Conservation (phyloP, 2,888 invertebrate genomes). For the Smittia sp. region DNA sequence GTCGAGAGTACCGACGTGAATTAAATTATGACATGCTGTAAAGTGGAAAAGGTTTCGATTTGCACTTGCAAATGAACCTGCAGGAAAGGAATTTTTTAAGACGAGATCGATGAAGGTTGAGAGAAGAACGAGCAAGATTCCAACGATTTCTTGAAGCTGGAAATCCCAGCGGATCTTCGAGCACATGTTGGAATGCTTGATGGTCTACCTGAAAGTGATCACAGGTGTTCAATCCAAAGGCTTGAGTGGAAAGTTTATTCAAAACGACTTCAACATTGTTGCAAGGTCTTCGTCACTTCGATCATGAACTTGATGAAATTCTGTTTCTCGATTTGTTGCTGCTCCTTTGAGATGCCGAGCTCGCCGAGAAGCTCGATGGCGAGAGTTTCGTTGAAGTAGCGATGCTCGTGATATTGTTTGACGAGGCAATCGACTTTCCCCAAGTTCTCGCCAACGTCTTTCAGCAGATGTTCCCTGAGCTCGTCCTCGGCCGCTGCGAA, state of each 20-base stretch:
- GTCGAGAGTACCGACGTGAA: neutral
- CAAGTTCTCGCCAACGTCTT: neutral
- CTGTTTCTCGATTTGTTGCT: conserved; percentile 11
- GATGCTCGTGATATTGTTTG: conserved; percentile 33
- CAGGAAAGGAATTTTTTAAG: neutral
- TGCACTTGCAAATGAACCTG: neutral
- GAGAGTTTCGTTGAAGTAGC: conserved; percentile 30
- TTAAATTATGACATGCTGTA: neutral
- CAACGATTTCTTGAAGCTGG: too few species aligned
- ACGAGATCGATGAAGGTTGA: neutral
- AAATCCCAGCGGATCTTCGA: too few species aligned
- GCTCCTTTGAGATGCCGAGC: neutral
- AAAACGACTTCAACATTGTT: conserved; percentile 2
- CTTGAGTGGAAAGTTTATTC: too few species aligned
- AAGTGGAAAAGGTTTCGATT: neutral
- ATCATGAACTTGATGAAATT: conserved; percentile 25
- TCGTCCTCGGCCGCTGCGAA: conserved; percentile 27
- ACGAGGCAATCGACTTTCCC: conserved; percentile 29
- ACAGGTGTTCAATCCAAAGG: too few species aligned
- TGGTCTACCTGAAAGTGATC: too few species aligned
- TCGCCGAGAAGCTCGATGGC: conserved; percentile 17
- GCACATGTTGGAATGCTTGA: too few species aligned
- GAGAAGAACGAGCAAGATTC: neutral
- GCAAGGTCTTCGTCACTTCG: conserved; percentile 1
- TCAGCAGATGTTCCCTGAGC: conserved; percentile 13